Base-by-base conservation (phyloP, 2,113 vertebrate genomes). In the Cephalopterus ornatus region DNA sequence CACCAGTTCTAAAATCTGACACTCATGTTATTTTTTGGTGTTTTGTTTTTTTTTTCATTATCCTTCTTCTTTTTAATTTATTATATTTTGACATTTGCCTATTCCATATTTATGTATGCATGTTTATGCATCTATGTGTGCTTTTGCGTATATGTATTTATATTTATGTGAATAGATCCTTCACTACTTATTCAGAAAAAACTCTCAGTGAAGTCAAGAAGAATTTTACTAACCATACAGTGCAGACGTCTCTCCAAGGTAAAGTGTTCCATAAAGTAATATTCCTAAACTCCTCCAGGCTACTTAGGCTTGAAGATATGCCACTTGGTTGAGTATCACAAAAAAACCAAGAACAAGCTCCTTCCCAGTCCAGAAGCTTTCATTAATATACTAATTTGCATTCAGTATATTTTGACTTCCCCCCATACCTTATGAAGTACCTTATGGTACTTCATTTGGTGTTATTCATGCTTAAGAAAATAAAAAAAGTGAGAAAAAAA, bases 71-170 rank as follows among this genome's bases (percentile, higher is more conserved):
- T 87, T 79, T 61, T 71, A 8, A 47, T 75, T 89, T 91, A 18
- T 56, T 5, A 3, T 50, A 52, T 63, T 93, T 66, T 80, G 37
- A 56, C 9, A 92, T 90, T 89, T 85, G 2, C 14, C 22, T 72
- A 26, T 61, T 85, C 13, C 37, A 32, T 82, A 47, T 52, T 72
- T 63, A 66, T 18, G 13, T 79, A 30, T 14, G 17, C 18, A 46
- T 58, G 17, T 23, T 73, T 89, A 77, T 87, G 10, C 14, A 80
- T 70, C 14, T 68, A 1, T 32, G 12, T 44, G 39, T 65, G 4
- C 4, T 0, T 35, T 2, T 59, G 22, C 7, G 3, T 17, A 21
- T 41, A 21, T 41, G 7, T 41, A 41, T 41, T 0, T 62, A 9
- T 73, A 5, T 21, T 16, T 55, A 11, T 49, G 33, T 44, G 8